Percentiles rank a stretch among this genome's conserved stretches.
phyloP scores from a whole-genome alignment of 2,113 vertebrate genomes.

The Kryptolebias marmoratus region DNA sequence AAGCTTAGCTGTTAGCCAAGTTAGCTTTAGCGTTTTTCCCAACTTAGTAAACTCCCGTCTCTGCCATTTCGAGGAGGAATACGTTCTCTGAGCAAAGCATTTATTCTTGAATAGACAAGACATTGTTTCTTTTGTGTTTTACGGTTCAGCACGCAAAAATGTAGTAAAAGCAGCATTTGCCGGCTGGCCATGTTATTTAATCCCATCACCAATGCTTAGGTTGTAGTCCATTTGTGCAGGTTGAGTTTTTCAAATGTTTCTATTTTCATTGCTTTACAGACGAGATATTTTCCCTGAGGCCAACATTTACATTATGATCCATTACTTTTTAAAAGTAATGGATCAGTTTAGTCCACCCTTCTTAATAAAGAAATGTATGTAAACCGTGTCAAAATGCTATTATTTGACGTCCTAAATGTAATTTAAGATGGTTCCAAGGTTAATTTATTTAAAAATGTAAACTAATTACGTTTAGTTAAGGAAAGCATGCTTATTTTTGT shows the following conservation, averaged over 20 bases:
- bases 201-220: conserved; percentile 35
- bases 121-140: not conserved
- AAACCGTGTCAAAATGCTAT: not conserved
- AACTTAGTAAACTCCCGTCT: conserved; percentile 12
- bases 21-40: conserved; percentile 59
- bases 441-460: too few species aligned
- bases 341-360: not conserved
- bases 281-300: not conserved
- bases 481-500: not conserved
- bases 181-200: conserved; percentile 53
- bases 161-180: not conserved
- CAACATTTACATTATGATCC: not conserved
- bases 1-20: conserved; percentile 68
- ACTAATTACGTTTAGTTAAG: not conserved
- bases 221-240: not conserved
- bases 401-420: too few species aligned
- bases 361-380: not conserved
- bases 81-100: not conserved
- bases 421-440: too few species aligned
- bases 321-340: not conserved
- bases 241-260: not conserved
- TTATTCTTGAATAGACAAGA: not conserved
- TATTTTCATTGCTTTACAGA: not conserved
- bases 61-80: not conserved
- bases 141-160: not conserved